Percentiles rank a stretch among this genome's conserved stretches.
Evolutionary conservation across 2,888 invertebrate species (phyloP).

Genomic region (Euphydryas editha): DNA sequence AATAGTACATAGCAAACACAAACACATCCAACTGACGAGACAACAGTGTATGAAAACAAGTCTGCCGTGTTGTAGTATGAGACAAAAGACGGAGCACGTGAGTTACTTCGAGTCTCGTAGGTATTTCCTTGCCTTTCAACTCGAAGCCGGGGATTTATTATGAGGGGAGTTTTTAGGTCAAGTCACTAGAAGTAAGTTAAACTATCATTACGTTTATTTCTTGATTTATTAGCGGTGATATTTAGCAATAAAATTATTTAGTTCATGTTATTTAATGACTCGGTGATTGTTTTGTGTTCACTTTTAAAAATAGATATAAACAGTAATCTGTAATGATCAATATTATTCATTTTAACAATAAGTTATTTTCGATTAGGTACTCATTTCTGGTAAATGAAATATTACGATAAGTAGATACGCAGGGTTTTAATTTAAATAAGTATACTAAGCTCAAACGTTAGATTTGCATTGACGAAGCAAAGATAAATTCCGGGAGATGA

Average conservation of each 20-base stretch:
- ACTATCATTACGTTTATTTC: constrained; percentile 8
- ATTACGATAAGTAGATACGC: too few relatives aligned
- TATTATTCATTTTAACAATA: too few relatives aligned
- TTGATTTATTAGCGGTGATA: too few relatives aligned
- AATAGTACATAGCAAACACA: neutral
- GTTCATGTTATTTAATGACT: too few relatives aligned
- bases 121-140: constrained; percentile 32
- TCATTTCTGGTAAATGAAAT: too few relatives aligned
- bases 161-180: constrained; percentile 60
- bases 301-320: too few relatives aligned
- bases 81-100: constrained; percentile 27
- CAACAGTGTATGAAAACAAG: constrained; percentile 10
- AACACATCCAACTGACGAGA: neutral
- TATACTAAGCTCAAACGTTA: neutral
- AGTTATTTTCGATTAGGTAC: too few relatives aligned
- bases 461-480: neutral
- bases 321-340: too few relatives aligned
- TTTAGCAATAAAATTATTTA: too few relatives aligned
- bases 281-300: too few relatives aligned
- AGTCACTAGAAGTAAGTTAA: constrained; percentile 14
- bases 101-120: constrained; percentile 16
- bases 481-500: neutral
- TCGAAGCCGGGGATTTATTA: constrained; percentile 24
- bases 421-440: too few relatives aligned
- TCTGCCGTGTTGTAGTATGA: constrained; percentile 7